Evolutionary conservation across 2,113 vertebrate genomes (phyloP).

Genomic region (Uropsilus gracilis): DNA sequence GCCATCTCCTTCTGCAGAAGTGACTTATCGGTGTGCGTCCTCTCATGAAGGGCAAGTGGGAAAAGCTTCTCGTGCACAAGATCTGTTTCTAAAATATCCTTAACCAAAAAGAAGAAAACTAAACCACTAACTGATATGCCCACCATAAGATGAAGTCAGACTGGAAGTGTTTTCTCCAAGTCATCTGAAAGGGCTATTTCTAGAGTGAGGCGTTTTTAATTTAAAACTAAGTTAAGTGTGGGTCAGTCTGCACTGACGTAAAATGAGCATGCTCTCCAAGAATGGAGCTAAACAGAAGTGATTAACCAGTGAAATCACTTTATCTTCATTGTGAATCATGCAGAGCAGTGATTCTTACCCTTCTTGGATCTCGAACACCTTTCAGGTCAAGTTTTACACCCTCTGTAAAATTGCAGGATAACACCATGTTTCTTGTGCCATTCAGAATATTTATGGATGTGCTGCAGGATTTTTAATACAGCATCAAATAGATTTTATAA

Average conservation of each 20-base stretch:
- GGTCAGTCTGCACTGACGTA: background rate
- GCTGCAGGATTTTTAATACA: too few species aligned
- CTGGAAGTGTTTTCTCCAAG: background rate
- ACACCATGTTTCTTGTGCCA: background rate
- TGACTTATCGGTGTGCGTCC: background rate
- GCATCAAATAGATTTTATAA: background rate
- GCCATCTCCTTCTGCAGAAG: background rate
- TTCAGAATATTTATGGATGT: background rate
- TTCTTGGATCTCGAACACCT: background rate
- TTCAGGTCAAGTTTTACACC: background rate
- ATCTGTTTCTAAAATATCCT: background rate
- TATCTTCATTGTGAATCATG: background rate
- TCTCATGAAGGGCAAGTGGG: background rate
- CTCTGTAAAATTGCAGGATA: background rate
- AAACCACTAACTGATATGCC: background rate
- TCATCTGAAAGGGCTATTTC: background rate
- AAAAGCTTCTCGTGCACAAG: background rate
- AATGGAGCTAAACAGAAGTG: background rate
- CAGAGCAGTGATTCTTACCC: background rate
- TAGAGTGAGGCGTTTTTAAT: background rate
- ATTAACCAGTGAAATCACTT: background rate
- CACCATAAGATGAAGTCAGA: background rate
- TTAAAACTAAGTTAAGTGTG: background rate
- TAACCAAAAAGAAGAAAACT: background rate
- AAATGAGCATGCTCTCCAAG: background rate